These are phyloP conservation scores for Pardalotus punctatus DNA, from an alignment of 2,113 vertebrate species.

Conservation along the genomic window DNA sequence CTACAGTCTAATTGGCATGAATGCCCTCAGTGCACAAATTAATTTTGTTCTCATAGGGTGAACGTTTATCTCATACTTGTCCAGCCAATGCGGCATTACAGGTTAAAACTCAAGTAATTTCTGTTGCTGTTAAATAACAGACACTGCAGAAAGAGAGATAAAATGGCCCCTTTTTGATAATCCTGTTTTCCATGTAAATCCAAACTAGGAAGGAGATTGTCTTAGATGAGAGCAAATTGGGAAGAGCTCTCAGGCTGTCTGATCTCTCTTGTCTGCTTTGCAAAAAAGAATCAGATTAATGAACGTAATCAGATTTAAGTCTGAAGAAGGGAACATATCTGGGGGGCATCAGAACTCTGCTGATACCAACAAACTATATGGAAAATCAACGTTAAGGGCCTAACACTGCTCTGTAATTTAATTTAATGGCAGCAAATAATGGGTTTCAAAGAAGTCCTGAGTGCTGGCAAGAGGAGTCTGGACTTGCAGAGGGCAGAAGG, in stretches of 20 bases:
- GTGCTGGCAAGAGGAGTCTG: neutral
- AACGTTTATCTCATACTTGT: neutral
- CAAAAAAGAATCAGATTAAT: slow-evolving; percentile 47
- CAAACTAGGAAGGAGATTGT: neutral
- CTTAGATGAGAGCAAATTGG: neutral
- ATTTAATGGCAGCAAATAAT: neutral
- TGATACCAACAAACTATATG: neutral
- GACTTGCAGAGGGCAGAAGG: neutral
- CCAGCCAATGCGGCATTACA: neutral
- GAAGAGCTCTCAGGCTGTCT: slow-evolving; percentile 10
- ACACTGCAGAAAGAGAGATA: neutral
- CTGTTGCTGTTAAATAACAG: neutral
- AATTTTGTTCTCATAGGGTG: neutral
- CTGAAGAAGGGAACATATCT: slow-evolving; percentile 15
- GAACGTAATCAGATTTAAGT: slow-evolving; percentile 11
- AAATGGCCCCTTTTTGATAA: neutral
- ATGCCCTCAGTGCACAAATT: neutral
- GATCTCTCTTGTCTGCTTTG: slow-evolving; percentile 32
- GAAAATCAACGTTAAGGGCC: neutral
- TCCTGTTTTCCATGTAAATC: slow-evolving; percentile 38
- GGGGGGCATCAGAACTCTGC: slow-evolving; percentile 13
- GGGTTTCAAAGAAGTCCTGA: neutral
- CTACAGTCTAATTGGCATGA: neutral
- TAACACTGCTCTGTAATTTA: neutral
- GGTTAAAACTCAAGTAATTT: neutral